Evolutionary conservation across 2,888 invertebrate genomes (phyloP).

Genomic region (Ashinkailepas kermadecensis): DNA sequence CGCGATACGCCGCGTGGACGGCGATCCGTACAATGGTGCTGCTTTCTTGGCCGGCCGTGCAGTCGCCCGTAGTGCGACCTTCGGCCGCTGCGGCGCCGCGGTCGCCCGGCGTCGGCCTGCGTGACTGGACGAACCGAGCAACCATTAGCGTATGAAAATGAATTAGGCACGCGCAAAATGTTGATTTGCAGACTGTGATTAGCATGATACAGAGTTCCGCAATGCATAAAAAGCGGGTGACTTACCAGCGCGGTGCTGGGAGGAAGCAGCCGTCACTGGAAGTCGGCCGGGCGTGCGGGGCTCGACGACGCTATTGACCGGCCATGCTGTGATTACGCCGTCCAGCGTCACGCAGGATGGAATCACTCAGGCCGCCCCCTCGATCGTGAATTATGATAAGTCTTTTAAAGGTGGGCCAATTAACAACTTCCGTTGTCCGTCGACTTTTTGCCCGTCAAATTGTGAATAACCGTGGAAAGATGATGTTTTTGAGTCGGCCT

Average conservation of each 20-base stretch:
- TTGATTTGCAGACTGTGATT: background rate
- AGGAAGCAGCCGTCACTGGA: background rate
- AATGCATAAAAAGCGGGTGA: background rate
- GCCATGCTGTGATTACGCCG: background rate
- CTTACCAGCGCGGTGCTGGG: background rate
- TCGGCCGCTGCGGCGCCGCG: background rate
- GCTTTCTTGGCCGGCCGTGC: background rate
- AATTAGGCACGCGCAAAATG: background rate
- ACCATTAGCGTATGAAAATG: slow-evolving; percentile 13
- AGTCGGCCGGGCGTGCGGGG: too few relatives aligned
- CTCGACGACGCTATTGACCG: background rate
- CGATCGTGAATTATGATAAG: slow-evolving; percentile 8
- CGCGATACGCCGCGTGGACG: background rate
- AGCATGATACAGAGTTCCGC: background rate
- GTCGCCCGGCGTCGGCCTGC: background rate
- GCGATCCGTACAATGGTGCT: background rate
- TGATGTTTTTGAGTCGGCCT: background rate
- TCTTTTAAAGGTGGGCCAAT: background rate
- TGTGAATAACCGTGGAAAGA: background rate
- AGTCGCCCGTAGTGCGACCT: background rate
- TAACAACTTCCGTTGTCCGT: background rate
- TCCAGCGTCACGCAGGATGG: background rate
- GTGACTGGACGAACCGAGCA: background rate
- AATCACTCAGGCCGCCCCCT: background rate
- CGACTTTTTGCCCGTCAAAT: background rate